Conservation (phyloP, 2,113 vertebrate species). For the Anser cygnoides region DNA sequence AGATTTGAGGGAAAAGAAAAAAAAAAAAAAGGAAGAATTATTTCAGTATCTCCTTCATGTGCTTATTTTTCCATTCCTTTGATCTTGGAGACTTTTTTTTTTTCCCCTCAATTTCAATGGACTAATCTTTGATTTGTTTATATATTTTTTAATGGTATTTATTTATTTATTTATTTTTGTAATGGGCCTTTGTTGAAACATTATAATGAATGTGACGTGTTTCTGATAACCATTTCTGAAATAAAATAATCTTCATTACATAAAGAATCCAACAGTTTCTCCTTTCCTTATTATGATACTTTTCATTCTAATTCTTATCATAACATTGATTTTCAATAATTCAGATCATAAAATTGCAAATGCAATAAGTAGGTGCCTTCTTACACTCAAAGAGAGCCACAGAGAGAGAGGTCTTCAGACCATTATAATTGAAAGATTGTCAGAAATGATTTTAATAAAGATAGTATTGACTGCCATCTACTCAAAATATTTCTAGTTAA, state of each 20-base stretch:
- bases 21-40: slow-evolving; percentile 1
- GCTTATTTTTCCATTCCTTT: slow-evolving; percentile 26
- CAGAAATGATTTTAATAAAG: background rate
- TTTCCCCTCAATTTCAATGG: background rate
- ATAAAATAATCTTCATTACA: background rate
- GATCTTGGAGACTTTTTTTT: background rate
- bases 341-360: background rate
- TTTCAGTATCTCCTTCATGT: background rate
- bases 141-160: background rate
- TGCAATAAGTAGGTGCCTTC: background rate
- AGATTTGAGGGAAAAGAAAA: background rate
- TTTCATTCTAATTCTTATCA: background rate
- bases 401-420: background rate
- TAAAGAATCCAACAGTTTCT: background rate
- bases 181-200: background rate
- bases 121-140: background rate
- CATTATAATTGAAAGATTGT: background rate
- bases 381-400: background rate
- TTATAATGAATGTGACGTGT: background rate
- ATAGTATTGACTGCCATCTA: background rate
- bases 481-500: background rate
- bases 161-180: background rate
- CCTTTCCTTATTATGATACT: background rate
- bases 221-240: background rate
- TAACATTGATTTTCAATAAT: background rate